Percentiles rank a stretch among this genome's conserved stretches.
These are phyloP conservation scores for Aldrovandia affinis DNA, from an alignment of 2,797 vertebrate genomes.

Conservation along the genomic window DNA sequence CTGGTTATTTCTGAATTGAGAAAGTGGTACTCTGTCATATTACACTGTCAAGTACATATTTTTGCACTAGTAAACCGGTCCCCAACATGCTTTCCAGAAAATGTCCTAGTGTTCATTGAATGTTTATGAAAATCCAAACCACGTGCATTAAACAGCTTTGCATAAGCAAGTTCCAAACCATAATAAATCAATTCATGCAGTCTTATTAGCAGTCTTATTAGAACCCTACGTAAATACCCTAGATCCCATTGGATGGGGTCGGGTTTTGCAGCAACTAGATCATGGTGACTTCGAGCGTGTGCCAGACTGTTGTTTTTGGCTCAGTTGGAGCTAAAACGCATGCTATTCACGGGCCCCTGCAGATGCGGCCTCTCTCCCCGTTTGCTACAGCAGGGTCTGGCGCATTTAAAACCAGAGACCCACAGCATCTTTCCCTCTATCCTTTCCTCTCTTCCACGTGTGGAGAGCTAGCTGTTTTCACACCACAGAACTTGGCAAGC, in stretches of 20 bases:
- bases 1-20: neutral
- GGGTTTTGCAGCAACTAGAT: neutral
- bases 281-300: neutral
- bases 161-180: neutral
- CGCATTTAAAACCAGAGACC: neutral
- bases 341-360: neutral
- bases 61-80: too few relatives aligned
- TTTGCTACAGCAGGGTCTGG: neutral
- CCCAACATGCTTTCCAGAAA: too few relatives aligned
- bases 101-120: neutral
- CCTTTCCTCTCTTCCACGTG: neutral
- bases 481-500: neutral
- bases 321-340: neutral
- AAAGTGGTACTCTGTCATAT: too few relatives aligned
- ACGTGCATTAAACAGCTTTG: neutral
- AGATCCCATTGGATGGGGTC: neutral
- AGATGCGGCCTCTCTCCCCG: neutral
- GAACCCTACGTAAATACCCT: neutral
- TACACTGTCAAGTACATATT: too few relatives aligned
- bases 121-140: neutral
- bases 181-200: neutral
- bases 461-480: neutral
- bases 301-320: conserved; percentile 15
- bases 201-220: neutral
- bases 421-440: neutral